A percentile compares a stretch with the other conserved stretches of the same genome.
Evolutionary conservation across 2,113 vertebrate species (phyloP).

Genomic region (Aegithalos caudatus): DNA sequence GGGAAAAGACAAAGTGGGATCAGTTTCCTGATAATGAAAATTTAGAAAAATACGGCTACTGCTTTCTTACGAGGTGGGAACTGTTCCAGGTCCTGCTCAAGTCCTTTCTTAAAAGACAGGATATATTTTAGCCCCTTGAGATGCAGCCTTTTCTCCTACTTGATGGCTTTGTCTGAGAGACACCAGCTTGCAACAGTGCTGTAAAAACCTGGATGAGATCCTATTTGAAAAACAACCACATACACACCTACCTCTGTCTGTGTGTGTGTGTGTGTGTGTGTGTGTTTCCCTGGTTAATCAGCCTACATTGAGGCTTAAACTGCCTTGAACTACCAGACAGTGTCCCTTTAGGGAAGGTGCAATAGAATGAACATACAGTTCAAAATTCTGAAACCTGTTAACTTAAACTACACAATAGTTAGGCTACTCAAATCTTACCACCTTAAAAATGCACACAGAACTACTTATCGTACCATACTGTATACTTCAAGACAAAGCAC

Average conservation of each 20-base stretch:
- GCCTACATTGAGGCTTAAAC: conserved; percentile 43
- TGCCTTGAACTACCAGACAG: conserved; percentile 61
- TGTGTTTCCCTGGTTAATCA: conserved; percentile 40
- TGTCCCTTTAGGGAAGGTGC: conserved; percentile 67
- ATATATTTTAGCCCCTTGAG: not conserved
- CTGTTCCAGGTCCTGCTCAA: not conserved
- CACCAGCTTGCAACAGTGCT: not conserved
- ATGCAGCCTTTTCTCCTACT: not conserved
- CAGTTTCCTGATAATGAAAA: not conserved
- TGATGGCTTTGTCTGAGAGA: conserved; percentile 29
- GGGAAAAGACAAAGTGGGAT: not conserved
- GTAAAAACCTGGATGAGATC: not conserved
- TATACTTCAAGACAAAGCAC: conserved; percentile 64
- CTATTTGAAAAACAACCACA: not conserved
- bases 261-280: not conserved
- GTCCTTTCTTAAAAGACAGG: not conserved
- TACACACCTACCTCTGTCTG: not conserved
- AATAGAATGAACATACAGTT: conserved; percentile 66
- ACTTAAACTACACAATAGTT: conserved; percentile 69
- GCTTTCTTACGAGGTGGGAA: not conserved
- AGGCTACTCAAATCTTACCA: conserved; percentile 66
- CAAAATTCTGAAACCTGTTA: conserved; percentile 62
- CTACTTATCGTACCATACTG: conserved; percentile 65
- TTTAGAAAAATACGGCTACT: not conserved
- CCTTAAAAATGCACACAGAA: conserved; percentile 68